Evolutionary conservation across 1,140 invertebrate genomes (phyloP).

Genomic region (Micrasema longulum): DNA sequence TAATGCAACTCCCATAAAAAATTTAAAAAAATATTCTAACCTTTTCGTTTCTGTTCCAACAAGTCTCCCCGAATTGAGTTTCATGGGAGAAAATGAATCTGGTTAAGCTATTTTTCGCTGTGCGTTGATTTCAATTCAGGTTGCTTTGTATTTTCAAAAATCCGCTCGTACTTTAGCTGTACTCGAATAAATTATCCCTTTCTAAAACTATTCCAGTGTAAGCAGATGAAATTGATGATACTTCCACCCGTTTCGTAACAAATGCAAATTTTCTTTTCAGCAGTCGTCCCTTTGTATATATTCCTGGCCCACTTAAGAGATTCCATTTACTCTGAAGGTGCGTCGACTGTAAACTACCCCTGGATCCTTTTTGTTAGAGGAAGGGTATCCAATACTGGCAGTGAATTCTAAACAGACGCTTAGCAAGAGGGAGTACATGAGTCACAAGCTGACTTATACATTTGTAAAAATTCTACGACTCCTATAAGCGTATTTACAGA

Average conservation of each 20-base stretch:
- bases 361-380: not conserved
- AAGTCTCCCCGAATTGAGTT: too few relatives aligned
- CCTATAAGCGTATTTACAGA: too few relatives aligned
- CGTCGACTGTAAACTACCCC: constrained; percentile 5
- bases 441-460: too few relatives aligned
- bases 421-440: too few relatives aligned
- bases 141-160: not conserved
- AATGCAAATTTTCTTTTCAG: constrained; percentile 8
- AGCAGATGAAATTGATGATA: not conserved
- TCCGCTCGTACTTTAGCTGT: not conserved
- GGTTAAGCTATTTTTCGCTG: not conserved
- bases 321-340: not conserved
- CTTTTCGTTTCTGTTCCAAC: too few relatives aligned
- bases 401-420: too few relatives aligned
- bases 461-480: too few relatives aligned
- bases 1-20: too few relatives aligned
- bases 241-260: not conserved
- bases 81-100: not conserved
- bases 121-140: not conserved
- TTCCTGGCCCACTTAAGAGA: not conserved
- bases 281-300: not conserved
- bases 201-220: not conserved
- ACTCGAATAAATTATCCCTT: not conserved
- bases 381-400: too few relatives aligned
- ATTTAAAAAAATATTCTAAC: too few relatives aligned